Evolutionary conservation across 1,140 invertebrate species (phyloP), one percentile per base, ranked within the genome.

Genomic region (Drosophila bipectinata): DNA sequence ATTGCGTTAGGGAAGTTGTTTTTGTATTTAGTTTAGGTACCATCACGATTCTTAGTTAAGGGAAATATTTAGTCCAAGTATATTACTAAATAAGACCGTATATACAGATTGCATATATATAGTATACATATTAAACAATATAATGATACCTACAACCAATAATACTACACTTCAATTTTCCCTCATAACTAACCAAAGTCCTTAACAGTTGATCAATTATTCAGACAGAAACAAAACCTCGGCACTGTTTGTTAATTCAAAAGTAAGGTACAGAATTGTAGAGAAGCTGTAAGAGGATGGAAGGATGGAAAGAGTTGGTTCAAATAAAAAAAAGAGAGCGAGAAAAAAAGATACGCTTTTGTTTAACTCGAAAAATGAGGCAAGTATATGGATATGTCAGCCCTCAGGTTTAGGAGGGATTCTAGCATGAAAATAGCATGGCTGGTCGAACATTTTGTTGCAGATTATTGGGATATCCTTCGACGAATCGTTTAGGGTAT

Each of bases 241-340:
- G 56, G 60, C 56, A 79, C 77, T 66, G 76, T 79, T 84, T 84
- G 76, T 84, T 79, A 69, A 62, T 72, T 66, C 26, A 72, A 83
- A 71, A 62, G 47, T 57, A 57, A 51, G 47, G 47, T 59, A 71
- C 54, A 60, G 79, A 62, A 26, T 51, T 76, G 72, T 63, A 72
- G 52, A 62, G 53, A 37, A 55, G 24, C 15, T 37, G 24, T 24
- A 4, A 8, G 28, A 21, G 15, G 18, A 18, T 9, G 26, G 28
- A 37, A 28, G 5, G 4, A 21, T 21, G 21, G 21, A 54, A 34
- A 56, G 61, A 48, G 77, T 82, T 75, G 64, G 79, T 84, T 77
- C 32, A 77, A 84, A 66, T 62, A 84, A 83, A 83, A 15, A 15
- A 41, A 71, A 79, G 75, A 55, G 72, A 82, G 51, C 62, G 69